Evolutionary conservation across 2,113 vertebrate genomes (phyloP).

Genomic region (Xiphias gladius): DNA sequence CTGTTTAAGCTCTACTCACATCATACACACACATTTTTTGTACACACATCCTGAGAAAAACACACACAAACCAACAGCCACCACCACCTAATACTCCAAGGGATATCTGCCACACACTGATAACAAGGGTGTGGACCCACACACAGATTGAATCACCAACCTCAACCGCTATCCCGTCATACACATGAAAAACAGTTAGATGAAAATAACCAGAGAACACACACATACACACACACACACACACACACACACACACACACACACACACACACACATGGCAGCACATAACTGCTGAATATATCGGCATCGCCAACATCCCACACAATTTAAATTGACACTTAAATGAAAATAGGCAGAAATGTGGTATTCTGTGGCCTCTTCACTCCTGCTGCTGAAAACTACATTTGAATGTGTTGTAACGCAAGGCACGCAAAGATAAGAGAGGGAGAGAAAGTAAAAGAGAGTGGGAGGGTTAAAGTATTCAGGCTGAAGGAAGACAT

Average conservation of each 20-base stretch:
- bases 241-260: too few relatives aligned
- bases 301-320: slow-evolving; percentile 42
- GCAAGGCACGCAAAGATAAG: slow-evolving; percentile 8
- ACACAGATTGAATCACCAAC: slow-evolving; percentile 34
- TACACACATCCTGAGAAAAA: not conserved
- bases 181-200: slow-evolving; percentile 28
- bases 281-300: slow-evolving; percentile 23
- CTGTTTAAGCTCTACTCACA: not conserved
- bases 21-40: not conserved
- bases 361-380: slow-evolving; percentile 9
- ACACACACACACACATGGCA: slow-evolving; percentile 21
- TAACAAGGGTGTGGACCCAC: slow-evolving; percentile 74
- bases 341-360: slow-evolving; percentile 47
- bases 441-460: not conserved
- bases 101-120: slow-evolving; percentile 70
- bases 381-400: not conserved
- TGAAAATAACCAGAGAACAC: not conserved
- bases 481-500: not conserved
- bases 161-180: slow-evolving; percentile 3
- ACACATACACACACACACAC: slow-evolving; percentile 20
- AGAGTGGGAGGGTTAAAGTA: not conserved
- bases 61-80: not conserved
- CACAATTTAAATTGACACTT: slow-evolving; percentile 55
- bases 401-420: not conserved
- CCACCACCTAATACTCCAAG: not conserved